Percentiles rank a stretch among this genome's conserved stretches.
Evolutionary conservation across 2,888 invertebrate species (phyloP).

Genomic region (Eurytoma californica): DNA sequence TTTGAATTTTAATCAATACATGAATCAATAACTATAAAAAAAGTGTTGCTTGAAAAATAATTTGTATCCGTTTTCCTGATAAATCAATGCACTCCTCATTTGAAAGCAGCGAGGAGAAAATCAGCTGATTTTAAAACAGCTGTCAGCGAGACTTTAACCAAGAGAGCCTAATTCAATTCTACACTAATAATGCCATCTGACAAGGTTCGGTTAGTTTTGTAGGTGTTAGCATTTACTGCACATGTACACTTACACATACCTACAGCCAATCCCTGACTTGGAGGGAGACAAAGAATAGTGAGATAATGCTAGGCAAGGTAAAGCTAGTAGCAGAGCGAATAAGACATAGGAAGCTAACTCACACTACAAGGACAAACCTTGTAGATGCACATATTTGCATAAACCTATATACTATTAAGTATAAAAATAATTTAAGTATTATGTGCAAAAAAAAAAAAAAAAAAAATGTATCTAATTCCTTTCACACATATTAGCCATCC

Average conservation of each 20-base stretch:
- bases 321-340: constrained; percentile 41
- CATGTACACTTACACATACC: constrained; percentile 7
- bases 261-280: constrained; percentile 11
- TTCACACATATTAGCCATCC: no score
- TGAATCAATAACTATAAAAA: no score
- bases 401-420: neutral
- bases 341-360: constrained; percentile 43
- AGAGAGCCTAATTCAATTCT: constrained; percentile 49
- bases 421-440: neutral
- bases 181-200: constrained; percentile 44
- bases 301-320: constrained; percentile 40
- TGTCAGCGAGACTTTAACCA: constrained; percentile 31
- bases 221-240: constrained; percentile 40
- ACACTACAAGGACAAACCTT: constrained; percentile 40
- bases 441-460: neutral
- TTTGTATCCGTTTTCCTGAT: neutral
- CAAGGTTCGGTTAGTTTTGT: constrained; percentile 34
- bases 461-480: no score
- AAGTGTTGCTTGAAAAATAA: neutral
- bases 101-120: constrained; percentile 2
- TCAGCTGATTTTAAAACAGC: constrained; percentile 53
- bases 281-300: constrained; percentile 21
- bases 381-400: constrained; percentile 27
- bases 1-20: no score
- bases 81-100: neutral